Evolutionary conservation across 2,797 vertebrate species (phyloP), one percentile per base, ranked within the genome.

Genomic region (Limosa lapponica): DNA sequence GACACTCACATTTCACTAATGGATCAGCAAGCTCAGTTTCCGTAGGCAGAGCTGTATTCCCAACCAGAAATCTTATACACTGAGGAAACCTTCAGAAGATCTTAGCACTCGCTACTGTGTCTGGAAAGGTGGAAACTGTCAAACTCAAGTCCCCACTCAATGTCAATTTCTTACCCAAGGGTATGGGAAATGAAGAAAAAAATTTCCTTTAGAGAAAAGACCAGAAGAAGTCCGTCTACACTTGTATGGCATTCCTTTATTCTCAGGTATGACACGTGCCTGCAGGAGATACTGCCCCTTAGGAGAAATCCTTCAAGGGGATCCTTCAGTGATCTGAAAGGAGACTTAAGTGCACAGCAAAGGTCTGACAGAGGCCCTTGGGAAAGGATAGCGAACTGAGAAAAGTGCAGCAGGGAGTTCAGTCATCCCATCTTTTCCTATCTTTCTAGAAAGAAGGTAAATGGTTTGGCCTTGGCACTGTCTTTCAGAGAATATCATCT

Each of bases 1-100:
- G 87, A 82, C 91, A 93, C 59, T 73, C 16, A 1, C 20, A 44
- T 87, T 86, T 93, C 77, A 86, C 69, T 79, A 96, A 95, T 90
- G 70, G 90, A 90, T 86, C 43, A 59, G 27, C 51, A 82, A 93
- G 19, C 16, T 91, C 71, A 62, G 32, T 88, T 87, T 90, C 55
- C 16, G 24, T 32, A 75, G 51, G 22, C 39, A 52, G 32, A 85
- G 64, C 36, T 86, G 7, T 61, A 41, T 74, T 79, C 32, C 18
- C 66, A 78, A 49, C 16, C 27, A 73, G 82, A 79, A 86, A 51
- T 16, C 27, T 51, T 41, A 73, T 69, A 19, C 48, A 24, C 11
- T 34, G 20, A 66, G 20, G 22, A 96, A 93, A 87, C 23, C 16
- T 83, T 72, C 32, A 87, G 94, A 87, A 92, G 70, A 64, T 51